phyloP scores from a whole-genome alignment of 1,140 invertebrate genomes.

The Diabrotica undecimpunctata region DNA sequence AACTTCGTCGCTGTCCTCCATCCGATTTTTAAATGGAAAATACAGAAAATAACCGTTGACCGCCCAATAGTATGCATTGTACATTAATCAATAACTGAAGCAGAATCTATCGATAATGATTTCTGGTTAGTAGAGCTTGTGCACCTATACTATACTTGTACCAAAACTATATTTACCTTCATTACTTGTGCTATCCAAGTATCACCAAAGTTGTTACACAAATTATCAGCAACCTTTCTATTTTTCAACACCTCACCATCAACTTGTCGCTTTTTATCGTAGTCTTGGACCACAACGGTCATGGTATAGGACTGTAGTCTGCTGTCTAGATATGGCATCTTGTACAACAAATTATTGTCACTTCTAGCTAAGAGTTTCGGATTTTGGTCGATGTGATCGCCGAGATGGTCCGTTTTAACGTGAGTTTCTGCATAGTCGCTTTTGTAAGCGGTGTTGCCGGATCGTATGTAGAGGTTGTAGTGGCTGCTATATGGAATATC shows the following conservation, averaged over 20 bases:
- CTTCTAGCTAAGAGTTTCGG: constrained; percentile 29
- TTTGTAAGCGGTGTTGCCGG: constrained; percentile 31
- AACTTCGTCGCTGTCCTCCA: too few species aligned
- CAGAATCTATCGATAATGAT: too few species aligned
- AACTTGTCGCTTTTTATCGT: constrained; percentile 25
- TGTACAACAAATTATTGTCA: constrained; percentile 27
- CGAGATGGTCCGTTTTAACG: constrained; percentile 32
- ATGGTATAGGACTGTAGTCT: constrained; percentile 29
- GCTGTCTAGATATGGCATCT: constrained; percentile 28
- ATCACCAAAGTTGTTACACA: constrained; percentile 33
- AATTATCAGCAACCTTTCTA: constrained; percentile 26
- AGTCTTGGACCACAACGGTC: constrained; percentile 35
- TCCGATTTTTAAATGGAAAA: too few species aligned
- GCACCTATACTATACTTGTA: too few species aligned
- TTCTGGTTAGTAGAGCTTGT: too few species aligned
- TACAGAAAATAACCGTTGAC: too few species aligned
- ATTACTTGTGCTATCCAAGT: constrained; percentile 35
- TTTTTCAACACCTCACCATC: constrained; percentile 21
- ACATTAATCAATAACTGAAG: too few species aligned
- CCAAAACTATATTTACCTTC: constrained; percentile 25
- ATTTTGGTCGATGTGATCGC: constrained; percentile 35
- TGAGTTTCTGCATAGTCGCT: constrained; percentile 24
- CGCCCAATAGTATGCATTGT: too few species aligned
- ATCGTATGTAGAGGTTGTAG: constrained; percentile 33
- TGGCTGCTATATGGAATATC: constrained; percentile 33